phyloP scores from a whole-genome alignment of 2,888 invertebrate genomes.

The Noctua comes region DNA sequence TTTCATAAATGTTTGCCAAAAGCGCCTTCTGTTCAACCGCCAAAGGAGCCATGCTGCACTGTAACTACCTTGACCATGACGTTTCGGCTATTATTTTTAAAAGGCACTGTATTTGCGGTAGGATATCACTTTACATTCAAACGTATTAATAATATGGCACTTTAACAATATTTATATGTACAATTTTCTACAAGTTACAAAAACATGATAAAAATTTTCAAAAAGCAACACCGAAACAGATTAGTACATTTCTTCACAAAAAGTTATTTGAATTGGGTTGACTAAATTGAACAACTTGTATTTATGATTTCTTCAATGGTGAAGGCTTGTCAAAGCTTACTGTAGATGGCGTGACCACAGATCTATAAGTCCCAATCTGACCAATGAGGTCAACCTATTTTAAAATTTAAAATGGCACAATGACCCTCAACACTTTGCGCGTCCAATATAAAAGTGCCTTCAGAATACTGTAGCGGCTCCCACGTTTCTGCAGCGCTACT shows the following conservation, averaged over 20 bases:
- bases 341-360: neutral
- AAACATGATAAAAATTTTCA: neutral
- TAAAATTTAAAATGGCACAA: neutral
- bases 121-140: neutral
- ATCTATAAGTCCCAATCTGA: too few relatives aligned
- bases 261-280: neutral
- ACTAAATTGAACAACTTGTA: neutral
- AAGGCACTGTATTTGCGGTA: neutral
- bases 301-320: neutral
- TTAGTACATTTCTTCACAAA: neutral
- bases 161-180: neutral
- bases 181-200: neutral
- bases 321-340: neutral
- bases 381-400: neutral
- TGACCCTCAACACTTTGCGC: too few relatives aligned
- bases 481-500: too few relatives aligned
- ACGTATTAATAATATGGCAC: slow-evolving; percentile 26
- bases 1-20: neutral
- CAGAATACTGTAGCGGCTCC: too few relatives aligned
- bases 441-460: too few relatives aligned
- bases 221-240: neutral
- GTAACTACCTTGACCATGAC: neutral
- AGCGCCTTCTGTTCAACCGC: neutral
- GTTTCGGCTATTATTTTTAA: neutral
- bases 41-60: neutral